A percentile compares a stretch with the other conserved stretches of the same genome.
Evolutionary conservation across 2,888 invertebrate genomes (phyloP).

Genomic region (Deroplatys truncata): DNA sequence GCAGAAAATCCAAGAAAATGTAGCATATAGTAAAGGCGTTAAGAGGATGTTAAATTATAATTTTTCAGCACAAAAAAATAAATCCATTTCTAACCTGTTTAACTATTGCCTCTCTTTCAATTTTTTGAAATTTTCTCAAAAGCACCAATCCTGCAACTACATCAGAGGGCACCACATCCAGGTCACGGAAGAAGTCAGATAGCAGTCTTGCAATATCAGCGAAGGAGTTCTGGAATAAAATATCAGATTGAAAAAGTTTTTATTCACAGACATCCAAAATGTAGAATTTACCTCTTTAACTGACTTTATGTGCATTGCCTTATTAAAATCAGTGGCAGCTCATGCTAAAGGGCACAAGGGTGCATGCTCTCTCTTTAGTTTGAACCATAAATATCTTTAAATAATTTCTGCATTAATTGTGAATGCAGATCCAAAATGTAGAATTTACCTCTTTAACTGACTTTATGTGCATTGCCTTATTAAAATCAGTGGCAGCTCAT

Average conservation of each 20-base stretch:
- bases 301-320: too few relatives aligned
- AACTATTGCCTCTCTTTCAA: conserved; percentile 69
- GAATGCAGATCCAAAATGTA: too few relatives aligned
- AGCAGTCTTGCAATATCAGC: conserved; percentile 77
- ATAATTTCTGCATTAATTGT: neutral
- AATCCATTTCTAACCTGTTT: conserved; percentile 50
- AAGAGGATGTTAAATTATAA: too few relatives aligned
- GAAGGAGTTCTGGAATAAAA: conserved; percentile 64
- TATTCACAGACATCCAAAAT: neutral
- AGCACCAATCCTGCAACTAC: conserved; percentile 80
- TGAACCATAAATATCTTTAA: neutral
- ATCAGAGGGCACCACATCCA: conserved; percentile 85
- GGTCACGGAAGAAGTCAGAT: conserved; percentile 81
- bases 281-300: too few relatives aligned
- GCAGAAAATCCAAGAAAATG: too few relatives aligned
- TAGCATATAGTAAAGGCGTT: too few relatives aligned
- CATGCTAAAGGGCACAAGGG: neutral
- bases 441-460: too few relatives aligned
- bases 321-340: neutral
- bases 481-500: neutral
- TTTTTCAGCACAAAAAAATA: too few relatives aligned
- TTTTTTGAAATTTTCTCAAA: conserved; percentile 73
- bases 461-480: too few relatives aligned
- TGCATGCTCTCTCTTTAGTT: neutral
- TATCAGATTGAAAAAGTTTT: neutral